Base-by-base conservation (phyloP, 1,140 invertebrate genomes). In the Achroia grisella region DNA sequence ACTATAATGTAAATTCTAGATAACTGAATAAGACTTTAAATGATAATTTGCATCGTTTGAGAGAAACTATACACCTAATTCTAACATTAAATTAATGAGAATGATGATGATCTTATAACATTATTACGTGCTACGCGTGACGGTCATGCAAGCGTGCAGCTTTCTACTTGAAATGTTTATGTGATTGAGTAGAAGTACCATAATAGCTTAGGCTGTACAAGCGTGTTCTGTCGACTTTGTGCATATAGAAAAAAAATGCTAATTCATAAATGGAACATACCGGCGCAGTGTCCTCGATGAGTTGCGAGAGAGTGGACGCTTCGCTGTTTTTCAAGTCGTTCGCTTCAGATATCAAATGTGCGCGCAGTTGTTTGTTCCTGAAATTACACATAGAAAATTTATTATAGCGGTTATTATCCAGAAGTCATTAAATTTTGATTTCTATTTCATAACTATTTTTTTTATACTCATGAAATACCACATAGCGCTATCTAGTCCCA, bases 361-460 rank as follows among this genome's bases (percentile, higher is more conserved):
- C 91, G 34, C 91, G 88, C 30, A 94, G 86, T 77, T 94, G 92
- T 67, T 93, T 92, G 66, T 93, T 94, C 70, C 91, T 91, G 60
- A 11, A 82, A 84, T 32, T 14, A 52, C 12, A 13, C 10, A 11
- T 44, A 9, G 5, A 35, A 3, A 0, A n/a, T n/a, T n/a, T n/a
- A n/a, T n/a, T n/a, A n/a, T n/a, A n/a, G n/a, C n/a, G n/a, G 12
- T 8, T 33, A 12, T 33, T 33, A 33, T 6, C 10, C 10, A 29
- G 28, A 29, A 29, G 10, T 4, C 10, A 29, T 29, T 6, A 29
- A 29, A 10, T 4, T 29, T 29, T n/a, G n/a, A 29, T 29, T 4
- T 29, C 10, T 29, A 6, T 29, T 29, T 29, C 28, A 29, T 6
- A 29, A 6, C 10, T 29, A 29, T 29, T 29, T 29, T 29, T 59